Evolutionary conservation across 2,797 vertebrate genomes (phyloP), one percentile per base, ranked within the genome.

Genomic region (Myotis daubentonii): DNA sequence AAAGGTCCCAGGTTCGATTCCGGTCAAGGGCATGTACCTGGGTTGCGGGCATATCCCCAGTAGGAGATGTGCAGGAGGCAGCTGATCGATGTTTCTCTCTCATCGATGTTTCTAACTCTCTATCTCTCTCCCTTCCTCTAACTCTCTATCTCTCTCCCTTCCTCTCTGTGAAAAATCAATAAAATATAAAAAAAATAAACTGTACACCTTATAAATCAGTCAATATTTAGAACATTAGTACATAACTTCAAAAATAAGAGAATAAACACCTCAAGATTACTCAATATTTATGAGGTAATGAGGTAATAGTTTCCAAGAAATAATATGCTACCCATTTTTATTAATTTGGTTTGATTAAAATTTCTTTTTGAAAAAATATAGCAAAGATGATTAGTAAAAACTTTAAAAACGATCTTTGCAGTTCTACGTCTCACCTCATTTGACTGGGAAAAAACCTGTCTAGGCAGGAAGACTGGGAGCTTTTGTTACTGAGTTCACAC

Each of bases 401-500:
- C 30, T 36, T 91, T 3, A 0, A 36, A 70, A 90, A 90, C 87
- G 11, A 74, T 47, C 55, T 70, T 53, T 92, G 22, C 94, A 13
- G 8, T 75, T 38, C 80, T 95, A 22, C 38, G 85, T 94, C 68
- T 92, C 87, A 82, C 86, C 92, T 94, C 30, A 13, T 53, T 57
- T 17, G 7, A 49, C 17, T 51, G 87, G 87, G 33, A 65, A 88
- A 68, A 68, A 93, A 87, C 66, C 41, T 53, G 8, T 44, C 6
- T 78, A 55, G 53, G 90, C 66, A 57, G 30, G 66, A 94, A 78
- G 57, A 96, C 49, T 49, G 53, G 68, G 84, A 96, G 83, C 20
- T 90, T 91, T 83, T 84, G 96, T 96, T 68, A 60, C 80, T 95
- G 68, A 93, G 38, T 96, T 95, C 80, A 72, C 66, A 89, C 72